Evolutionary conservation across 2,113 vertebrate species (phyloP).

Genomic region (Atlantisia rogersi): DNA sequence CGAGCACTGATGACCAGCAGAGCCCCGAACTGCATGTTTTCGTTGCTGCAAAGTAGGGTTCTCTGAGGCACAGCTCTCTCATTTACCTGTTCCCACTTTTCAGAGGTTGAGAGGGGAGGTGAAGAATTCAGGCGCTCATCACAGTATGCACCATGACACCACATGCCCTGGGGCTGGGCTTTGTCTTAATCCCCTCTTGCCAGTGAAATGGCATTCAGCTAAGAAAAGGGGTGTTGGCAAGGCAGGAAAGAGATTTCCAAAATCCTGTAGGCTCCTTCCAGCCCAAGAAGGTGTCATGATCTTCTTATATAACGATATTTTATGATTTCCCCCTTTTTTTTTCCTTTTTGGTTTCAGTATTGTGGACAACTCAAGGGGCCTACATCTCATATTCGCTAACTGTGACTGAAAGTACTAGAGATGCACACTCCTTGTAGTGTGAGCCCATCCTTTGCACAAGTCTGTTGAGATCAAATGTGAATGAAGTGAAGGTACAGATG

Average conservation of each 20-base stretch:
- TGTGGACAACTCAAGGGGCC: neutral
- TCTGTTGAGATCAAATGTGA: neutral
- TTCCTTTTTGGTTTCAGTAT: neutral
- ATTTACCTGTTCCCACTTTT: neutral
- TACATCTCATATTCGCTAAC: neutral
- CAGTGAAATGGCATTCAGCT: neutral
- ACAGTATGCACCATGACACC: neutral
- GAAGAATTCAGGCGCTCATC: neutral
- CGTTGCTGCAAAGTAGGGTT: neutral
- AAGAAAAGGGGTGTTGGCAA: neutral
- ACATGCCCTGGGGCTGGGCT: neutral
- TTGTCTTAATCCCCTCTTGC: neutral
- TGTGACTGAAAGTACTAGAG: neutral
- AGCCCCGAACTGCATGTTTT: neutral
- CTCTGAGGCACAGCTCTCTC: neutral
- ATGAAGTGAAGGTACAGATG: neutral
- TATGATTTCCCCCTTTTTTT: neutral
- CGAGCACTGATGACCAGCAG: neutral
- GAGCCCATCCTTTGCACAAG: neutral
- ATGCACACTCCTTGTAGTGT: neutral
- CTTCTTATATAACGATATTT: neutral
- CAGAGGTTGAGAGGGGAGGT: neutral
- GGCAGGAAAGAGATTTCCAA: neutral
- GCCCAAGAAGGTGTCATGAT: neutral
- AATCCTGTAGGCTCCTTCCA: neutral